phyloP scores from a whole-genome alignment of 2,113 vertebrate genomes.

The Motacilla tschutschensis region DNA sequence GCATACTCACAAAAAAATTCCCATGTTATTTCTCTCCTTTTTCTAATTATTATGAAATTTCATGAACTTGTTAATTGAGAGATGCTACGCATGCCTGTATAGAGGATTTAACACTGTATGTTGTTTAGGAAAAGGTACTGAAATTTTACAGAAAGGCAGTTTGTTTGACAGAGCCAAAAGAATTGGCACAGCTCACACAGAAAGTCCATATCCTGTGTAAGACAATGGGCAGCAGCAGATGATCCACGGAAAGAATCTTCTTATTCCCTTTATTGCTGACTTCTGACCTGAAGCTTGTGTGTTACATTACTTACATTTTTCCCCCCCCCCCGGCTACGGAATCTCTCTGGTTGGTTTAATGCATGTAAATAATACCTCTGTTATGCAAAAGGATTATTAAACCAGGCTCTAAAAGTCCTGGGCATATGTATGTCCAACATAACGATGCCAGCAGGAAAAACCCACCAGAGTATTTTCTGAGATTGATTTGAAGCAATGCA shows the following conservation, averaged over 20 bases:
- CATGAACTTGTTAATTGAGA: neutral
- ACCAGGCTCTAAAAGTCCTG: neutral
- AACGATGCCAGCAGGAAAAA: neutral
- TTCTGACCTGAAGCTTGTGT: slow-evolving; percentile 3
- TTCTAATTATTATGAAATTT: neutral
- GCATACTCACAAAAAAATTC: neutral
- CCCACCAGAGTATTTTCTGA: neutral
- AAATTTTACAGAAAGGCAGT: neutral
- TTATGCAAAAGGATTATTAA: slow-evolving; percentile 20
- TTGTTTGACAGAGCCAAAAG: neutral
- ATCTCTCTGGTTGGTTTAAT: neutral
- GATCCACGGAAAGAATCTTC: neutral
- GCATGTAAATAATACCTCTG: neutral
- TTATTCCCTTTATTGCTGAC: neutral
- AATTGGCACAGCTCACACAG: neutral
- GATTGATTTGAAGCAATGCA: neutral
- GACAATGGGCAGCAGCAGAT: neutral
- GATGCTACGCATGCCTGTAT: neutral
- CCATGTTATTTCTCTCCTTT: neutral
- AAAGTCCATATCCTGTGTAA: neutral
- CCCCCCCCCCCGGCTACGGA: neutral
- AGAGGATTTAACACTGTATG: neutral
- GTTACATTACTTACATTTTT: neutral
- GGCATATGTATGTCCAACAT: neutral
- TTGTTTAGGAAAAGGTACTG: neutral